phyloP scores from a whole-genome alignment of 2,797 vertebrate genomes.

The Poecilia wingei region DNA sequence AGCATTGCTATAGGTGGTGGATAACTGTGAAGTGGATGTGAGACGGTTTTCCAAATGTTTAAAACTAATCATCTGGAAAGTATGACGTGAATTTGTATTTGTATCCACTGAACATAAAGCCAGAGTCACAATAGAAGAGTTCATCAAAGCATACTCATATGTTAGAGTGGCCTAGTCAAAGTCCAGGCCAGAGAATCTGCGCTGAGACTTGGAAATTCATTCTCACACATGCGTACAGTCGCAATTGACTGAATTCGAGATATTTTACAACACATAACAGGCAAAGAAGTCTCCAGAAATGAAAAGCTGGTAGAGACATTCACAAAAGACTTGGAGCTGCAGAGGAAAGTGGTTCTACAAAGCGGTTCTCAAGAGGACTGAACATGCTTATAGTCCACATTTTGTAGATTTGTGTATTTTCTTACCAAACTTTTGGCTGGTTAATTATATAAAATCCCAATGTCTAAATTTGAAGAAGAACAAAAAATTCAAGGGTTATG shows the following conservation, averaged over 20 bases:
- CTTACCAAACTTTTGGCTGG: neutral
- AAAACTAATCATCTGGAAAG: neutral
- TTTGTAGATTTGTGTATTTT: neutral
- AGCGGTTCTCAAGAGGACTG: neutral
- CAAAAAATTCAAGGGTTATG: neutral
- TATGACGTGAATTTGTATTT: neutral
- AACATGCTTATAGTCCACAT: neutral
- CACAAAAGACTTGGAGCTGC: neutral
- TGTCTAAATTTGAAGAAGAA: neutral
- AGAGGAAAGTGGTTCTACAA: neutral
- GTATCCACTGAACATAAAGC: neutral
- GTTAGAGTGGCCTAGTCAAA: neutral
- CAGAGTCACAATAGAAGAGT: neutral
- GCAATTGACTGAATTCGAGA: neutral
- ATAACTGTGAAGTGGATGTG: neutral
- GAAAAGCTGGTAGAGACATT: neutral
- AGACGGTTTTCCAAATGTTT: neutral
- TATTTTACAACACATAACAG: neutral
- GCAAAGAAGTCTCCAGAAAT: neutral
- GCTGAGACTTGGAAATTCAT: neutral
- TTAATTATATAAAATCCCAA: neutral
- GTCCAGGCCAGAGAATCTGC: neutral
- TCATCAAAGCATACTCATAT: neutral
- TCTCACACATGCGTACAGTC: neutral
- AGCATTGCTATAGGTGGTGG: neutral